phyloP scores from a whole-genome alignment of 1,140 invertebrate species.

The Orchestia grillus region DNA sequence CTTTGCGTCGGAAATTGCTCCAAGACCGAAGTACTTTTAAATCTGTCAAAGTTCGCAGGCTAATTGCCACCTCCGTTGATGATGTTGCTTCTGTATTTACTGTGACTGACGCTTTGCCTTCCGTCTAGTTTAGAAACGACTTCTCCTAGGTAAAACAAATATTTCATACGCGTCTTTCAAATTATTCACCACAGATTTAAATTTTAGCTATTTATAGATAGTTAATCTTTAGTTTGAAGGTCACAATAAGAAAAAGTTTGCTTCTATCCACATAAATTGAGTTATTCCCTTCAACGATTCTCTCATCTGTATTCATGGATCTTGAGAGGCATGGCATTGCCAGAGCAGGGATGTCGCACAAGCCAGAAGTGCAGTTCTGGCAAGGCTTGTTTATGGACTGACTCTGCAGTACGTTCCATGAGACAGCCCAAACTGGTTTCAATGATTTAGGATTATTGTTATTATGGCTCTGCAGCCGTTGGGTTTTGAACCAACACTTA shows the following conservation, averaged over 20 bases:
- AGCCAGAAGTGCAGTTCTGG: not conserved
- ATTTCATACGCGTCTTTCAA: not conserved
- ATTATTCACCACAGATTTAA: not conserved
- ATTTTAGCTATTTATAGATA: not conserved
- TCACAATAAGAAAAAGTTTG: not conserved
- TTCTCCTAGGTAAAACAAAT: not conserved
- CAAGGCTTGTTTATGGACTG: constrained; percentile 14
- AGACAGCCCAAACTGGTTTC: not conserved
- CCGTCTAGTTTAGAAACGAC: not conserved
- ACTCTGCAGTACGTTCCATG: not conserved
- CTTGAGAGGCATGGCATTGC: not conserved
- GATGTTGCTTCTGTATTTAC: constrained; percentile 7
- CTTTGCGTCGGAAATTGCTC: constrained; percentile 1
- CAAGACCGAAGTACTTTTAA: not conserved
- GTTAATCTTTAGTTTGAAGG: not conserved
- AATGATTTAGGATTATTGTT: constrained; percentile 51
- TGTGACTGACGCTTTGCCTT: not conserved
- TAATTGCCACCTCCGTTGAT: not conserved
- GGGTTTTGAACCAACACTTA: not conserved
- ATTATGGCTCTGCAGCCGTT: not conserved
- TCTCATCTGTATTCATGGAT: constrained; percentile 8
- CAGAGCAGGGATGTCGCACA: not conserved
- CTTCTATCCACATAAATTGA: not conserved
- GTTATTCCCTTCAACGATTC: not conserved
- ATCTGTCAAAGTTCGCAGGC: not conserved